phyloP scores from a whole-genome alignment of 2,888 invertebrate genomes.

The Zele albiditarsus region DNA sequence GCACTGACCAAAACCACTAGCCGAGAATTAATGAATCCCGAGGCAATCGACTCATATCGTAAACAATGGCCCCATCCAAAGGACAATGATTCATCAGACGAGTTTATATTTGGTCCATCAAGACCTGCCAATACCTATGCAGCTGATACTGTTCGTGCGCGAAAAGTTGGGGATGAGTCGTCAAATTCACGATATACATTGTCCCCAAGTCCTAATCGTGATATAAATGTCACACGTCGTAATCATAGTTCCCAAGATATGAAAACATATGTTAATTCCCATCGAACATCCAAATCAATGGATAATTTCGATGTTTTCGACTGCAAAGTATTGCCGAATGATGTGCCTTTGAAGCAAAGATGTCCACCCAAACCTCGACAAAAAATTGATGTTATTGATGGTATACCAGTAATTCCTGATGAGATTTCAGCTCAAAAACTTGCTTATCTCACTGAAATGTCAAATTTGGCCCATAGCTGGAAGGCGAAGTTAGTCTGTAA shows the following conservation, averaged over 20 bases:
- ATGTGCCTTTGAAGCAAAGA: constrained; percentile 52
- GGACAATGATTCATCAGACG: constrained; percentile 1
- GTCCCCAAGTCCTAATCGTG: constrained; percentile 9
- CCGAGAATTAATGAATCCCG: constrained; percentile 34
- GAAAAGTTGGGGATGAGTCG: not conserved
- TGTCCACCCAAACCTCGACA: constrained; percentile 14
- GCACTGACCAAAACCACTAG: not conserved
- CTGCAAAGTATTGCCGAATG: constrained; percentile 46
- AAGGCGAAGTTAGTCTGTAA: constrained; percentile 44
- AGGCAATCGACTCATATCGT: not conserved
- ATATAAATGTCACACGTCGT: not conserved
- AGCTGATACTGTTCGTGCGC: not conserved
- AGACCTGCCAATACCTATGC: not conserved
- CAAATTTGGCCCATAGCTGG: constrained; percentile 55
- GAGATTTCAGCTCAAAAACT: constrained; percentile 49
- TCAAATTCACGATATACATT: not conserved
- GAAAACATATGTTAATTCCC: not conserved
- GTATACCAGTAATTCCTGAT: constrained; percentile 47
- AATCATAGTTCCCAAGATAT: not conserved
- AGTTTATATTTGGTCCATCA: not conserved
- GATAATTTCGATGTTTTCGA: constrained; percentile 56
- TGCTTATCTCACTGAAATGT: constrained; percentile 56
- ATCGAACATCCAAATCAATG: constrained; percentile 37
- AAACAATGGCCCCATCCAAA: constrained; percentile 26
- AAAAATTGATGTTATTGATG: constrained; percentile 5